Evolutionary conservation across 2,113 vertebrate genomes (phyloP), one percentile per base, ranked within the genome.

Genomic region (Corydoras sp.): DNA sequence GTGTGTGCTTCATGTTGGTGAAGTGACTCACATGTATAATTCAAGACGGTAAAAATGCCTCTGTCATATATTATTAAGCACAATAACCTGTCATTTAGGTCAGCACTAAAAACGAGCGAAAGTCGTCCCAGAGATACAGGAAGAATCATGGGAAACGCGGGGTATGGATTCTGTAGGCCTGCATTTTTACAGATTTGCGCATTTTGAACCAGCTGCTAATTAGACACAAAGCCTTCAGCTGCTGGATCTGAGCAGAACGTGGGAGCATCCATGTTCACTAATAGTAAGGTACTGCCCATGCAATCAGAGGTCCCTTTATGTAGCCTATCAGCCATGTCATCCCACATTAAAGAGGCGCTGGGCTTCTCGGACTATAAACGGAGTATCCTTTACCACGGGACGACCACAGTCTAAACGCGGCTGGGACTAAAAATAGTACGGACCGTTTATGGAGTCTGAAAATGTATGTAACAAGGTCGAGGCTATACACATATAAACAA

Each of bases 41-140:
- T 86, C 80, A 86, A 78, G 71, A 30, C 35, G 12, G 43, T 65
- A 29, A 76, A 81, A 77, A 72, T 9, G 76, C 78, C 48, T 78
- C 71, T 68, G 70, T 69, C 76, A 80, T 85, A 59, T 86, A 80
- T 86, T 85, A 87, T 87, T 87, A 81, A 86, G 76, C n/a, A 2
- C 68, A 74, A 76, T 80, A 85, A 84, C 77, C 82, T 68, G 4
- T 81, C 74, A 86, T 84, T 86, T 80, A 75, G 77, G 31, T 78
- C 58, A 30, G 64, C 30, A 49, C 43, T 18, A 56, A 61, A 11
- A 60, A 70, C 5, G 43, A 71, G 68, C 56, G 55, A 70, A 73
- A 63, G 62, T 53, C 15, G 13, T 6, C 9, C 2, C 5, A 65
- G 15, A 56, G 15, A n/a, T 10, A 35, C 30, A 11, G n/a, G 35